Percentiles rank a stretch among this genome's conserved stretches.
Evolutionary conservation across 2,888 invertebrate species (phyloP).

Genomic region (Podabrus alpinus): DNA sequence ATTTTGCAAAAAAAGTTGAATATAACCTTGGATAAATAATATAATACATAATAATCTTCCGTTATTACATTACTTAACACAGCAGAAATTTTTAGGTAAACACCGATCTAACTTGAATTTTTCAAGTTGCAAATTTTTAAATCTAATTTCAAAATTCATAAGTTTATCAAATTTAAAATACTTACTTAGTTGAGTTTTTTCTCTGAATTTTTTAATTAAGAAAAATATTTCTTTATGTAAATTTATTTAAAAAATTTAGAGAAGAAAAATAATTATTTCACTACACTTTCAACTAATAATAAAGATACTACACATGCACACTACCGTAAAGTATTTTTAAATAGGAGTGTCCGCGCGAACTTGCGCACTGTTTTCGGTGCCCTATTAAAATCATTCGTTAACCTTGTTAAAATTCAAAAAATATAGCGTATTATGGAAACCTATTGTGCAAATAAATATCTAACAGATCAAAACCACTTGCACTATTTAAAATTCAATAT

Average conservation of each 20-base stretch:
- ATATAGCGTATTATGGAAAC: neutral
- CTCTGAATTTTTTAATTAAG: no score
- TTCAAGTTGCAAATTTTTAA: neutral
- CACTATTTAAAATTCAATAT: neutral
- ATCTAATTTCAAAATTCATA: neutral
- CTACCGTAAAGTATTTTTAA: slow-evolving; percentile 17
- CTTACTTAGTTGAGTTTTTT: neutral
- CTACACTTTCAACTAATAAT: neutral
- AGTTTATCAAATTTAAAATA: neutral
- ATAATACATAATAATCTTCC: neutral
- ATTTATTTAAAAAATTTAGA: neutral
- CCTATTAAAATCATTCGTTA: slow-evolving; percentile 4
- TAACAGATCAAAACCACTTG: neutral
- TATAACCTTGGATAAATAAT: neutral
- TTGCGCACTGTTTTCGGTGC: slow-evolving; percentile 8
- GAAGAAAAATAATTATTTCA: neutral
- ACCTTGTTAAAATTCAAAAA: neutral
- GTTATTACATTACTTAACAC: neutral
- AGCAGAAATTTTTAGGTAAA: neutral
- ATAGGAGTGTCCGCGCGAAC: slow-evolving; percentile 15
- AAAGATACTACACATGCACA: slow-evolving; percentile 9
- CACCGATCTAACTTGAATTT: neutral
- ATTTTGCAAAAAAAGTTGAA: neutral
- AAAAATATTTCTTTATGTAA: neutral
- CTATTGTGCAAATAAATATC: neutral